phyloP scores from a whole-genome alignment of 2,888 invertebrate species.

The Blastobasis lacticolella region DNA sequence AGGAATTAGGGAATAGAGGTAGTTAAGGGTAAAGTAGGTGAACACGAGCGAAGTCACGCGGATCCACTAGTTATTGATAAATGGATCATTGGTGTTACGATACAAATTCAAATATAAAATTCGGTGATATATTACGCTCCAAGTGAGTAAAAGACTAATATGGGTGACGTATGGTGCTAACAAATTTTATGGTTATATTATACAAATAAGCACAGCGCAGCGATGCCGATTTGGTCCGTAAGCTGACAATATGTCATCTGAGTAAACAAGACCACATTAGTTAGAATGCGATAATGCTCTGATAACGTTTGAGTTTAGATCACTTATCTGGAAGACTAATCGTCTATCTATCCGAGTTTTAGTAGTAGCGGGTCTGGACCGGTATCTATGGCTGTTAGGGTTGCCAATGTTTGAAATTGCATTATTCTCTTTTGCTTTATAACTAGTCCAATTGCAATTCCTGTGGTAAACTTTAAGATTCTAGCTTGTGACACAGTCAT shows the following conservation, averaged over 20 bases:
- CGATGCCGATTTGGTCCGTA: conserved; percentile 6
- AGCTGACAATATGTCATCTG: conserved; percentile 23
- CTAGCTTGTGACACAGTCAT: too few species aligned
- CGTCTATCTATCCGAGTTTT: conserved; percentile 40
- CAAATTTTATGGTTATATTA: neutral
- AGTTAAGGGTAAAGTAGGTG: too few species aligned
- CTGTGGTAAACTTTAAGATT: too few species aligned
- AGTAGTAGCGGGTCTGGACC: conserved; percentile 32
- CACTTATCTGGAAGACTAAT: conserved; percentile 49
- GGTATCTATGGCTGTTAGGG: conserved; percentile 19
- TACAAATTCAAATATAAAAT: too few species aligned
- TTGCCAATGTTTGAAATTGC: too few species aligned
- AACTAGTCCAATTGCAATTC: too few species aligned
- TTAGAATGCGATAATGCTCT: conserved; percentile 19
- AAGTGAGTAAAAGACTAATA: too few species aligned
- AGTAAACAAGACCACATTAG: conserved; percentile 18
- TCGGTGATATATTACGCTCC: too few species aligned
- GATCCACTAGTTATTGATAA: neutral
- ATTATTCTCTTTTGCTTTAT: too few species aligned
- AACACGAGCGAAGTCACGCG: too few species aligned
- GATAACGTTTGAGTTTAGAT: conserved; percentile 30
- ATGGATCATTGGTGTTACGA: neutral
- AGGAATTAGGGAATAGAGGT: too few species aligned
- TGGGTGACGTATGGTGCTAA: too few species aligned
- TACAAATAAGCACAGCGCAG: neutral